Percentiles rank a stretch among this genome's conserved stretches.
Evolutionary conservation across 1,140 invertebrate genomes (phyloP).

Genomic region (Halictus rubicundus): DNA sequence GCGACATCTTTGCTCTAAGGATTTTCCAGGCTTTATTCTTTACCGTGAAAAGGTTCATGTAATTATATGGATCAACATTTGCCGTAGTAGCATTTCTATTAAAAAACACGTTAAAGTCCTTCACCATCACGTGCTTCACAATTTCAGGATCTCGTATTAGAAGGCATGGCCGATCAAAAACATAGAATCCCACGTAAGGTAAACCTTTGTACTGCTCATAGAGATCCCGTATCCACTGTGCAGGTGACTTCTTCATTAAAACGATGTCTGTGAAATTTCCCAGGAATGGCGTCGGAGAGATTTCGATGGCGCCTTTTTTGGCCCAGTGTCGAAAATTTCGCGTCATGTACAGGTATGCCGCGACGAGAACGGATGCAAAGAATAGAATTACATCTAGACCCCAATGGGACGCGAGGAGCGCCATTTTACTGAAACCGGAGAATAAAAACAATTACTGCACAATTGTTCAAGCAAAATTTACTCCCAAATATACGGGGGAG

Average conservation of each 20-base stretch:
- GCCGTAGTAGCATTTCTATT: conserved; percentile 63
- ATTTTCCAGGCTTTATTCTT: conserved; percentile 74
- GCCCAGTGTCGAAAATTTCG: background rate
- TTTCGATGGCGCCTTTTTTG: conserved; percentile 65
- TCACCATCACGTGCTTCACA: conserved; percentile 77
- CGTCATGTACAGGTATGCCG: background rate
- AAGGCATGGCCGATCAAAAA: conserved; percentile 73
- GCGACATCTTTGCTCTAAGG: conserved; percentile 74
- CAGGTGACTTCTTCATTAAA: conserved; percentile 27
- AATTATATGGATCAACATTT: conserved; percentile 59
- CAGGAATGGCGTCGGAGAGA: conserved; percentile 65
- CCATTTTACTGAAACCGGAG: conserved; percentile 37
- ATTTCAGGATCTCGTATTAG: conserved; percentile 77
- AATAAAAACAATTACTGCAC: rapidly evolving
- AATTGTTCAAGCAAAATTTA: too few relatives aligned
- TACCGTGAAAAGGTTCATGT: conserved; percentile 68
- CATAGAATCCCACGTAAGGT: conserved; percentile 66
- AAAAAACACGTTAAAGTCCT: conserved; percentile 78
- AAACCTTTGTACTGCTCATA: conserved; percentile 52
- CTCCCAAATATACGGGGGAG: too few relatives aligned
- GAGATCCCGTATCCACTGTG: conserved; percentile 44
- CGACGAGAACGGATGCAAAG: background rate
- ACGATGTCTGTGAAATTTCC: conserved; percentile 69
- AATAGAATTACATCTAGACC: conserved; percentile 39
- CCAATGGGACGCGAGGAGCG: conserved; percentile 49